Percentiles rank a stretch among this genome's conserved stretches.
phyloP scores from a whole-genome alignment of 2,113 vertebrate genomes.

The Mastomys natalensis region DNA sequence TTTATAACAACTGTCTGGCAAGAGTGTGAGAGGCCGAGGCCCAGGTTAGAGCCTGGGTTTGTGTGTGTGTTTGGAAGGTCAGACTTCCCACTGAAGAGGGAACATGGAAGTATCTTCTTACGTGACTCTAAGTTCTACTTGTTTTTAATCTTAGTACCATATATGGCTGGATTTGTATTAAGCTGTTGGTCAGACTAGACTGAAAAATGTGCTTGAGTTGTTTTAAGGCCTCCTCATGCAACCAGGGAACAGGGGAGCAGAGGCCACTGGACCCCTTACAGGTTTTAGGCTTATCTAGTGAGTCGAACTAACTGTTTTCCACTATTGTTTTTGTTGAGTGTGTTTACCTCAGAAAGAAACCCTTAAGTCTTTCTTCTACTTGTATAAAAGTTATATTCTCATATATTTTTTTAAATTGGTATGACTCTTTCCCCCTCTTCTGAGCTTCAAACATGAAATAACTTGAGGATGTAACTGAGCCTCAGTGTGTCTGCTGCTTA shows the following conservation, averaged over 20 bases:
- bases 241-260: background rate
- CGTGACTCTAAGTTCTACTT: background rate
- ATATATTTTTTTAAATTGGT: conserved; percentile 18
- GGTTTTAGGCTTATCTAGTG: background rate
- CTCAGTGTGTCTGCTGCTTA: background rate
- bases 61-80: background rate
- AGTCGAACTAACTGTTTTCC: background rate
- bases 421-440: conserved; percentile 27
- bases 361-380: background rate
- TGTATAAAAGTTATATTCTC: conserved; percentile 34
- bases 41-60: background rate
- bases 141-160: background rate
- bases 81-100: background rate
- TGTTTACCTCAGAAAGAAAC: background rate
- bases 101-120: background rate
- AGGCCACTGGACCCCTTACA: background rate
- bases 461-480: conserved; percentile 24
- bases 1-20: background rate
- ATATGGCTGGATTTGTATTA: background rate
- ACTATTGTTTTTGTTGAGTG: background rate
- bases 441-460: conserved; percentile 38
- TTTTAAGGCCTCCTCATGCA: background rate
- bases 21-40: background rate
- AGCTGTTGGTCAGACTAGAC: background rate
- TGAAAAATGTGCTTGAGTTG: background rate